Percentiles rank a stretch among this genome's conserved stretches.
Evolutionary conservation across 2,888 invertebrate genomes (phyloP).

Genomic region (Pyrrhosoma nymphula): DNA sequence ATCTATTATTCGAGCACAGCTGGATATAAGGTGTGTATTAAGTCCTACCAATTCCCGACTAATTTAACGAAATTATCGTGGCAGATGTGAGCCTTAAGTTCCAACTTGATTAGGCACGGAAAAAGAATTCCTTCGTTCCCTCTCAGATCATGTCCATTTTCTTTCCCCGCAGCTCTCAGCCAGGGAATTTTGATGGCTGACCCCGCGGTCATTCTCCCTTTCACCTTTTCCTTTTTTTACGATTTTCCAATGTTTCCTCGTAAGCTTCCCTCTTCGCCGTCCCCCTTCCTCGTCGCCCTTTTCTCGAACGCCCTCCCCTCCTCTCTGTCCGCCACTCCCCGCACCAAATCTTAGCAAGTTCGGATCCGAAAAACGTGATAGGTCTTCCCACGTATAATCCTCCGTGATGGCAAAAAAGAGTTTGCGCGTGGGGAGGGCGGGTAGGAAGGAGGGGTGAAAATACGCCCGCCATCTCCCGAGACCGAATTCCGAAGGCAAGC

Average conservation of each 20-base stretch:
- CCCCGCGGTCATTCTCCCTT: conserved; percentile 50
- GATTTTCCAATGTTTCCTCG: conserved; percentile 61
- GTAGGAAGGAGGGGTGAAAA: background rate
- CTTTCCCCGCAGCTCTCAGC: background rate
- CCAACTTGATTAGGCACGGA: background rate
- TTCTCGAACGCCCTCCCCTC: background rate
- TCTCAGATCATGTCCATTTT: conserved; percentile 25
- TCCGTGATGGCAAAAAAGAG: conserved; percentile 42
- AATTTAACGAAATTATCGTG: background rate
- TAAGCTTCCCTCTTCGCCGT: conserved; percentile 33
- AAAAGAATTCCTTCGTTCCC: background rate
- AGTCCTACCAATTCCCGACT: too few species aligned
- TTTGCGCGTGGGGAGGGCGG: background rate
- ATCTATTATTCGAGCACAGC: too few species aligned
- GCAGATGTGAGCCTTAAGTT: background rate
- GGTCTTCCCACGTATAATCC: conserved; percentile 52
- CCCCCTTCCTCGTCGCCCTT: background rate
- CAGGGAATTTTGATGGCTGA: conserved; percentile 61
- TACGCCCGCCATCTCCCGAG: background rate
- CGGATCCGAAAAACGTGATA: conserved; percentile 62
- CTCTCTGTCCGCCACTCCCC: background rate
- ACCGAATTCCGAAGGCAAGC: conserved; percentile 55
- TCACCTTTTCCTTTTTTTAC: conserved; percentile 66
- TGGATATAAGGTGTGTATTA: too few species aligned
- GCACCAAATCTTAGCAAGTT: conserved; percentile 60